Conservation (phyloP, 2,113 vertebrate species). For the Motacilla tschutschensis region DNA sequence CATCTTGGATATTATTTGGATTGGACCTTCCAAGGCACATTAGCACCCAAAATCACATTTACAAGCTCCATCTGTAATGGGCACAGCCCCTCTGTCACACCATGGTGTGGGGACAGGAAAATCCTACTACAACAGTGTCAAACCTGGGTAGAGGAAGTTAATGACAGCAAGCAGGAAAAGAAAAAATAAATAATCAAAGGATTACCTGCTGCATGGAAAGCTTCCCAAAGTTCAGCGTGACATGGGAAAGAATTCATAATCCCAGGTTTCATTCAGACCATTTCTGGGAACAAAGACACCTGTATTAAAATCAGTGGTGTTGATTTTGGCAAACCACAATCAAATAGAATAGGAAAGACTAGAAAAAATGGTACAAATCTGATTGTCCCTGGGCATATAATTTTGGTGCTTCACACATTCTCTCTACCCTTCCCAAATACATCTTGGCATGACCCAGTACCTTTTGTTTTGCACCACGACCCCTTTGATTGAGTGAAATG, state of each 20-base stretch:
- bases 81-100: neutral
- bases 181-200: constrained; percentile 1
- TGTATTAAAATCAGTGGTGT: constrained; percentile 3
- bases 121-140: neutral
- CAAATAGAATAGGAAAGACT: neutral
- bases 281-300: constrained; percentile 42
- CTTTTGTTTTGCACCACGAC: neutral
- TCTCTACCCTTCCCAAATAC: neutral
- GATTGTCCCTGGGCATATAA: neutral
- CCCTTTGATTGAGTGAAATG: neutral
- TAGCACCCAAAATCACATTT: neutral
- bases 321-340: neutral
- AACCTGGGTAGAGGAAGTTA: neutral
- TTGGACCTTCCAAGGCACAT: neutral
- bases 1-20: neutral
- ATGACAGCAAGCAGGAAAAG: neutral
- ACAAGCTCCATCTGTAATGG: neutral
- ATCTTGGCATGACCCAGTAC: neutral
- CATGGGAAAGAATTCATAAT: constrained; percentile 10
- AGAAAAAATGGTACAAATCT: neutral
- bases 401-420: neutral
- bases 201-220: neutral
- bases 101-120: neutral
- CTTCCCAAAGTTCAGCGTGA: neutral
- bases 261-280: constrained; percentile 1